Conservation (phyloP, 1,140 invertebrate species). For the Ostrea edulis region DNA sequence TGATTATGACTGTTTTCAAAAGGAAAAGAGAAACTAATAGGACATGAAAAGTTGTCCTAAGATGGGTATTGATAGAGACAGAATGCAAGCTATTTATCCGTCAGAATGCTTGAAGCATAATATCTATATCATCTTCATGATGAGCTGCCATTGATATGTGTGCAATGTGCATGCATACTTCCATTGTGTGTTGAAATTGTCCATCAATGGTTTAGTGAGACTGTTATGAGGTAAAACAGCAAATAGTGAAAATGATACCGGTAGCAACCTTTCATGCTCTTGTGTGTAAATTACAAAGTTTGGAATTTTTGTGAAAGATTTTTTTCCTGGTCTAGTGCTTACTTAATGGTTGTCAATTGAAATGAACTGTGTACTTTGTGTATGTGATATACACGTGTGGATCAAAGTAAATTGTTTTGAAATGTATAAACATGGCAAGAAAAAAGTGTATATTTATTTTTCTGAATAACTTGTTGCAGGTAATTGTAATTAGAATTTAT, state of each 20-base stretch:
- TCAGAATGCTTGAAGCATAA: slow-evolving; percentile 25
- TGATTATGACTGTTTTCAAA: no score
- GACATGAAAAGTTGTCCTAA: neutral
- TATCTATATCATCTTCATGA: slow-evolving; percentile 19
- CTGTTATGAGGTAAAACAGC: neutral
- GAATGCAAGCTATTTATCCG: neutral
- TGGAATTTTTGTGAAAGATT: neutral
- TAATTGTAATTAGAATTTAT: neutral
- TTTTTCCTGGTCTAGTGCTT: neutral
- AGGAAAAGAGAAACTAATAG: no score
- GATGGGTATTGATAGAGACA: slow-evolving; percentile 12
- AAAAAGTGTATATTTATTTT: no score
- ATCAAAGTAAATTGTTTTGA: neutral
- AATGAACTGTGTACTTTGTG: neutral
- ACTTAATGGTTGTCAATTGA: neutral
- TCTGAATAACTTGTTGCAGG: no score
- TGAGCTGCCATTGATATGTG: neutral
- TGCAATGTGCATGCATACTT: neutral
- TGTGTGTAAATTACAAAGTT: neutral
- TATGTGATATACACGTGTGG: neutral
- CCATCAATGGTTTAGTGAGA: neutral
- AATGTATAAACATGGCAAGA: no score
- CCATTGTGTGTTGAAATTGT: neutral
- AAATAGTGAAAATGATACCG: neutral
- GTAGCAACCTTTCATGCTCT: neutral